Percentiles rank a stretch among this genome's conserved stretches.
phyloP scores from a whole-genome alignment of 2,797 vertebrate genomes.

The Acropternis orthonyx region DNA sequence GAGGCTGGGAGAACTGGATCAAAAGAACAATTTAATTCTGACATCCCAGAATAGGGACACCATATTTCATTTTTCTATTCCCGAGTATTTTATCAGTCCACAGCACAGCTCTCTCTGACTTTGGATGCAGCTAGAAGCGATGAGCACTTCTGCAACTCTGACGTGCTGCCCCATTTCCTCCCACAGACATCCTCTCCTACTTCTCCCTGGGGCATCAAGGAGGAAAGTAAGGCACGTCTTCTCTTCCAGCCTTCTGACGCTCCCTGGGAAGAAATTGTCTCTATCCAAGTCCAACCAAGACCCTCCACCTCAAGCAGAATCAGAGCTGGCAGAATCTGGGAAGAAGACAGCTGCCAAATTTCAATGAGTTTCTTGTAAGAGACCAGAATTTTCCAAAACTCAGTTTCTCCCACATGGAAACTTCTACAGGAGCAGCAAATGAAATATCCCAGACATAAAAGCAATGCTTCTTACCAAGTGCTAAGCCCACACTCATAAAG shows the following conservation, averaged over 20 bases:
- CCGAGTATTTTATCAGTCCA: constrained; percentile 4
- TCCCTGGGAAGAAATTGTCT: not conserved
- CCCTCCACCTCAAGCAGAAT: not conserved
- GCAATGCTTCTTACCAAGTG: not conserved
- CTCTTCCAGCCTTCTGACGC: not conserved
- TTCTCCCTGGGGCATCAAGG: not conserved
- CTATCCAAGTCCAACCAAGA: not conserved
- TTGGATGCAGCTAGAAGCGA: not conserved
- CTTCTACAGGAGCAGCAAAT: not conserved
- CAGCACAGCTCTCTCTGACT: not conserved
- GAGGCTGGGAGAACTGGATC: not conserved
- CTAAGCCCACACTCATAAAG: not conserved
- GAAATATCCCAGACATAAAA: not conserved
- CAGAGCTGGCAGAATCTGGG: not conserved
- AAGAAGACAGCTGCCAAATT: not conserved
- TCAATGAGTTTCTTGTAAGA: not conserved
- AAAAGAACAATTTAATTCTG: constrained; percentile 38
- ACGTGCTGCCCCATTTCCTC: not conserved
- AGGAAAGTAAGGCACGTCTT: not conserved
- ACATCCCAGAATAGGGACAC: not conserved
- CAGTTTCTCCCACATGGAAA: not conserved
- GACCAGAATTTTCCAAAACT: not conserved
- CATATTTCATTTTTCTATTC: not conserved
- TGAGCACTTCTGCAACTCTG: not conserved
- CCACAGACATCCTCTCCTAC: not conserved